Evolutionary conservation across 2,888 invertebrate genomes (phyloP).

Genomic region (Chloroclysta siterata): DNA sequence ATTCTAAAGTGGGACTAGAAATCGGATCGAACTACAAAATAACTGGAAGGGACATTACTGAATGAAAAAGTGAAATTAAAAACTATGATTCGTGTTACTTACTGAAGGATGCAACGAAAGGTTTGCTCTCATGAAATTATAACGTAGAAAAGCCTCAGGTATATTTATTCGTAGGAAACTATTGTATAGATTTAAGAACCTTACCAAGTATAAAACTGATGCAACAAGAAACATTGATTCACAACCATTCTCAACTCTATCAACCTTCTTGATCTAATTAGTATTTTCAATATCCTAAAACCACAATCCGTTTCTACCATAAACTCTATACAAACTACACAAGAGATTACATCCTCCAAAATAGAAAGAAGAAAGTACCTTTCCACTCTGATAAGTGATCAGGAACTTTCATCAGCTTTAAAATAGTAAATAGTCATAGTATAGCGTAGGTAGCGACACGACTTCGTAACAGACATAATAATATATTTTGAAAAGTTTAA

Average conservation of each 20-base stretch:
- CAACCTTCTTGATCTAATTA: conserved; percentile 45
- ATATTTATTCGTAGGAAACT: conserved; percentile 24
- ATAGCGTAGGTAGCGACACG: conserved; percentile 18
- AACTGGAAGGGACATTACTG: not conserved
- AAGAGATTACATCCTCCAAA: conserved; percentile 45
- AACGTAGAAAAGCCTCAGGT: not conserved
- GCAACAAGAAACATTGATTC: conserved; percentile 70
- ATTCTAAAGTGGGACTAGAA: not conserved
- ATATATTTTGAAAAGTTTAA: conserved; percentile 35
- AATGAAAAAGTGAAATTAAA: not conserved
- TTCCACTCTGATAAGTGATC: conserved; percentile 18
- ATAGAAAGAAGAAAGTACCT: conserved; percentile 30
- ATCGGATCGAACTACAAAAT: not conserved
- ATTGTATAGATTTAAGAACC: conserved; percentile 30
- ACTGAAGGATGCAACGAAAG: not conserved
- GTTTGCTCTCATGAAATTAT: not conserved
- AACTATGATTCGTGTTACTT: not conserved
- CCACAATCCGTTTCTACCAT: conserved; percentile 41
- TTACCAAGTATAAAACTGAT: conserved; percentile 51
- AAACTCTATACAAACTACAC: conserved; percentile 46
- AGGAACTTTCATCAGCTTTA: conserved; percentile 30
- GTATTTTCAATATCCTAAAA: conserved; percentile 37
- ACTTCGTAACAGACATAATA: conserved; percentile 35
- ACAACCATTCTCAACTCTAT: conserved; percentile 71
- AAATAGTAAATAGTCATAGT: conserved; percentile 26